phyloP scores from a whole-genome alignment of 2,113 vertebrate genomes.

The Carollia perspicillata region DNA sequence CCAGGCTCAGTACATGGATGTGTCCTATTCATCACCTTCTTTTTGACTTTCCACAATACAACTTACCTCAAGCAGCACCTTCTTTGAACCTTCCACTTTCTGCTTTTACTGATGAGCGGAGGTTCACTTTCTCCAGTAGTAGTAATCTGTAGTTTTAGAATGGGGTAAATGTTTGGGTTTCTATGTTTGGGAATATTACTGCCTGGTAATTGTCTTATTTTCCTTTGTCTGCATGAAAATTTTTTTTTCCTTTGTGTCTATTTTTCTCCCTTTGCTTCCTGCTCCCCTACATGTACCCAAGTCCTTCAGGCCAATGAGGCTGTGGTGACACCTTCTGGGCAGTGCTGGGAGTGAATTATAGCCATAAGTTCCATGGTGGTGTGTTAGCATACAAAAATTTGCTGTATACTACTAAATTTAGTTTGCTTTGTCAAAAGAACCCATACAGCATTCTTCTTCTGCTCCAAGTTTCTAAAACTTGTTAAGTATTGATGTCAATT shows the following conservation, averaged over 20 bases:
- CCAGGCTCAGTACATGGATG: conserved; percentile 13
- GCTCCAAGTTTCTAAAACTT: neutral
- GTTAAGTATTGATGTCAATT: neutral
- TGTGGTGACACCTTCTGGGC: conserved; percentile 80
- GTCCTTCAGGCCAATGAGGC: conserved; percentile 65
- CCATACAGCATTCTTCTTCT: neutral
- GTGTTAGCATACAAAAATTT: neutral
- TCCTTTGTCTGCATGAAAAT: conserved; percentile 70
- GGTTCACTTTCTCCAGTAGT: neutral
- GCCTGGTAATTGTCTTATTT: conserved; percentile 59
- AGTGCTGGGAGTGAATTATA: conserved; percentile 72
- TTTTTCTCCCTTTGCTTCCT: conserved; percentile 67
- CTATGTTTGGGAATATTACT: conserved; percentile 39
- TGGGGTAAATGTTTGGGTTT: neutral
- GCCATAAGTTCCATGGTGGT: conserved; percentile 35
- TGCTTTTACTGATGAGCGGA: neutral
- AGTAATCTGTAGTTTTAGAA: neutral
- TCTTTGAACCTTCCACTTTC: neutral
- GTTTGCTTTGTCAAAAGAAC: neutral
- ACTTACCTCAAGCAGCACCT: neutral
- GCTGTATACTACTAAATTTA: neutral
- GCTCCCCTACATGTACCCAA: conserved; percentile 66
- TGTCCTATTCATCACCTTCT: conserved; percentile 15
- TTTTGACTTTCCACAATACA: conserved; percentile 39
- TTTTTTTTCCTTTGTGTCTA: conserved; percentile 70